These are phyloP conservation scores for Caenorhabditis sp. DNA, from an alignment of 2,888 invertebrate genomes.

Conservation along the genomic window DNA sequence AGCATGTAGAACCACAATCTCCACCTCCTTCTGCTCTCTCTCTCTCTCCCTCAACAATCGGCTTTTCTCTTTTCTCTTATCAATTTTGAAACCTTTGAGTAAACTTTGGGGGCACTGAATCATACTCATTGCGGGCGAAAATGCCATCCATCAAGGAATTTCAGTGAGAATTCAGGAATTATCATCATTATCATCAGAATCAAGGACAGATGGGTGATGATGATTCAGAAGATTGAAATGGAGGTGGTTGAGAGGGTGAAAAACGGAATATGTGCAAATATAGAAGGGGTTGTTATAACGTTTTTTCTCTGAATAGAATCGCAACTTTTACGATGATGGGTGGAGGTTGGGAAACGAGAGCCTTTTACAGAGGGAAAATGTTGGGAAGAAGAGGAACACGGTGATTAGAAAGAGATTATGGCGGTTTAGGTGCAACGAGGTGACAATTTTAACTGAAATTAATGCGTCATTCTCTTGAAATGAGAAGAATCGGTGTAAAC, in stretches of 20 bases:
- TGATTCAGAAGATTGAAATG: slow-evolving; percentile 35
- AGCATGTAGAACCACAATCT: slow-evolving; percentile 5
- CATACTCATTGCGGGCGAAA: slow-evolving; percentile 18
- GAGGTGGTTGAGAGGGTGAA: slow-evolving; percentile 10
- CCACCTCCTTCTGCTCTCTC: not conserved
- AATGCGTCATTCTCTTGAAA: slow-evolving; percentile 16
- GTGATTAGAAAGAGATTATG: slow-evolving; percentile 19
- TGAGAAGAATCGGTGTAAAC: slow-evolving; percentile 11
- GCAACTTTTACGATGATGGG: slow-evolving; percentile 34
- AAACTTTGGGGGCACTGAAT: slow-evolving; percentile 43
- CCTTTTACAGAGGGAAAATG: not conserved
- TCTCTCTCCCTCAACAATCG: slow-evolving; percentile 28
- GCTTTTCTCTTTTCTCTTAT: slow-evolving; percentile 42
- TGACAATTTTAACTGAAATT: slow-evolving; percentile 13
- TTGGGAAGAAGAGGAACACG: not conserved
- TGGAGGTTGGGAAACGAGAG: not conserved
- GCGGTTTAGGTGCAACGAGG: slow-evolving; percentile 1
- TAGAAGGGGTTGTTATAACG: not conserved
- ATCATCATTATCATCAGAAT: slow-evolving; percentile 52
- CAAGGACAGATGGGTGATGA: slow-evolving; percentile 23
- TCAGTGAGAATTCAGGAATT: slow-evolving; percentile 24
- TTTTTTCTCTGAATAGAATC: slow-evolving; percentile 36
- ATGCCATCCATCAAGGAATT: not conserved
- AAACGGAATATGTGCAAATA: slow-evolving; percentile 30
- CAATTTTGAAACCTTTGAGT: slow-evolving; percentile 35